phyloP scores from a whole-genome alignment of 2,113 vertebrate species.

The Nothoprocta perdicaria region DNA sequence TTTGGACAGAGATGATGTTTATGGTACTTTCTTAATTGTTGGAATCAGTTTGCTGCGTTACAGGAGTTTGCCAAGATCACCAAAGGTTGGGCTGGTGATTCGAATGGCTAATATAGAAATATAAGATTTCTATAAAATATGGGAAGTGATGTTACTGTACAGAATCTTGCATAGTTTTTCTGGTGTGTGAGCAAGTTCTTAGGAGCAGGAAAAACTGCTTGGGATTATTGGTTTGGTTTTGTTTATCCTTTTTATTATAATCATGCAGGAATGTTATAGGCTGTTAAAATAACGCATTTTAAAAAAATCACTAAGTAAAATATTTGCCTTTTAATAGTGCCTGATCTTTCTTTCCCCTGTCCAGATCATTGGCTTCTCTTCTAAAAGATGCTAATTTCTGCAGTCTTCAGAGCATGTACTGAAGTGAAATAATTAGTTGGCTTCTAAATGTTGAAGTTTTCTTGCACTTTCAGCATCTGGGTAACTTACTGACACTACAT shows the following conservation, averaged over 20 bases:
- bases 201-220: neutral
- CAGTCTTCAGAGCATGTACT: neutral
- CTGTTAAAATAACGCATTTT: neutral
- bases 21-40: neutral
- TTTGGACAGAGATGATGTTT: neutral
- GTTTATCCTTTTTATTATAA: neutral
- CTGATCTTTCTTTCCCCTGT: neutral
- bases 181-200: neutral
- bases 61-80: neutral
- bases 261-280: neutral
- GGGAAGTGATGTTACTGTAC: neutral
- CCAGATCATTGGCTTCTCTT: neutral
- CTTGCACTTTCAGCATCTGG: constrained; percentile 42
- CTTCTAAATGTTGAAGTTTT: constrained; percentile 55
- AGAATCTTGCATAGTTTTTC: neutral
- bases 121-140: neutral
- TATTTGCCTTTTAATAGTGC: neutral
- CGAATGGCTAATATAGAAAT: neutral
- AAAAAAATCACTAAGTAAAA: neutral
- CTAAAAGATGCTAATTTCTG: constrained; percentile 35
- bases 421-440: constrained; percentile 31
- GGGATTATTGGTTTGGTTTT: neutral
- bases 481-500: constrained; percentile 34
- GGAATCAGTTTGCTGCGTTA: neutral
- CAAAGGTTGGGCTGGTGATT: neutral